These are phyloP conservation scores for Folsomia manolachei DNA, from an alignment of 2,888 invertebrate species.

Conservation along the genomic window DNA sequence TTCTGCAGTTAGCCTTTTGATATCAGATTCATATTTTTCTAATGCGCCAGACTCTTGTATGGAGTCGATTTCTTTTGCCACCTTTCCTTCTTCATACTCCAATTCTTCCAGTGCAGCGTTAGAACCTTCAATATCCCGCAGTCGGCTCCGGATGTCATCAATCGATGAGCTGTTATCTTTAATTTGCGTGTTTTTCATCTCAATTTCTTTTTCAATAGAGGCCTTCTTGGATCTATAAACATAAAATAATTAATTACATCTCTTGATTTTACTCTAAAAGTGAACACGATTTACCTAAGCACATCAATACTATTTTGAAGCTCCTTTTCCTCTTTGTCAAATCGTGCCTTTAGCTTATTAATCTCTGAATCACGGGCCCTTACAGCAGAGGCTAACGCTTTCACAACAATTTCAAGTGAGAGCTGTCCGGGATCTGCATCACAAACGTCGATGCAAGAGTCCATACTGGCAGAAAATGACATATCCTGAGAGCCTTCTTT, in stretches of 20 bases:
- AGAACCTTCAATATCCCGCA: constrained; percentile 54
- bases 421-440: constrained; percentile 22
- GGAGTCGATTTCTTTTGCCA: constrained; percentile 27
- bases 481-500: constrained; percentile 30
- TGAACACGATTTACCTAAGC: constrained; percentile 35
- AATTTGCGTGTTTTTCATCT: constrained; percentile 62
- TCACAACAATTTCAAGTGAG: constrained; percentile 30
- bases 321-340: constrained; percentile 58
- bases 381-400: constrained; percentile 33
- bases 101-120: constrained; percentile 53
- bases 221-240: constrained; percentile 59
- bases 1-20: constrained; percentile 67
- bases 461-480: constrained; percentile 18
- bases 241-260: constrained; percentile 2
- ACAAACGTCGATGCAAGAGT: constrained; percentile 52
- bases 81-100: constrained; percentile 77
- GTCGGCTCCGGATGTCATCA: constrained; percentile 60
- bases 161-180: constrained; percentile 61
- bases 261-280: not conserved
- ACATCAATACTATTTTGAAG: constrained; percentile 62
- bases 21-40: constrained; percentile 61
- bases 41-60: constrained; percentile 41
- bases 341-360: constrained; percentile 50
- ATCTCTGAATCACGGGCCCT: constrained; percentile 36
- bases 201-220: constrained; percentile 66